Base-by-base conservation (phyloP, 2,797 vertebrate genomes). In the Galagoides demidoff region DNA sequence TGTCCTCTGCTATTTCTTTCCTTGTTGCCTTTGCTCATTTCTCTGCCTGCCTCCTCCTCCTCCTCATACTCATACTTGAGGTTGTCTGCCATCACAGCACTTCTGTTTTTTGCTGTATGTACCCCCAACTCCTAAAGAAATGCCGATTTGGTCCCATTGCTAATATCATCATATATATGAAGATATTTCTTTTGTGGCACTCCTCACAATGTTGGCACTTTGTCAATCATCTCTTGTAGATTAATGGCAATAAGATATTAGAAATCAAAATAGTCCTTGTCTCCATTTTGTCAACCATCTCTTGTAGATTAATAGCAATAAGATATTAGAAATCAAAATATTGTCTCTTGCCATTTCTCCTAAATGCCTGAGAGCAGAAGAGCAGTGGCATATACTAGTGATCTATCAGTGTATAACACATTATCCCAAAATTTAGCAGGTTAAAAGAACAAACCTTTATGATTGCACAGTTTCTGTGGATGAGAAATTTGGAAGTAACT, bases 221-320 rank as follows among this genome's bases (percentile, higher is more conserved):
- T 70, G 20, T 43, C 43, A 55, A 83, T 14, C 52, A 70, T 64
- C 71, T 89, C 77, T 91, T 85, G 88, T 96, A 90, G 77, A 83
- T 74, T 45, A 79, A 63, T 2, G 76, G 39, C 16, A 74, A 45
- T 55, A 73, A 82, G 82, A 1, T 52, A 25, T 29, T 88, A 16
- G 7, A 74, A 61, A 83, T 19, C 37, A 1, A 7, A 55, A 78
- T 5, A 14, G 49, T 52, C 14, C 49, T 20, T 7, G 4, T 68
- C 29, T n/a, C 31, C 19, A 52, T 85, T 87, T 83, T 39, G 39
- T 39, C 39, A 55, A 83, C 17, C 49, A 70, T 64, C 74, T 90
- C 76, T 91, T 85, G 85, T 96, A 90, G 77, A 83, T 73, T 45
- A 79, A 61, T 2, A 79, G 39, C 14, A 74, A 43, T 52, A 73